phyloP scores from a whole-genome alignment of 2,797 vertebrate species.

The Microctenopoma stevenorrisi region DNA sequence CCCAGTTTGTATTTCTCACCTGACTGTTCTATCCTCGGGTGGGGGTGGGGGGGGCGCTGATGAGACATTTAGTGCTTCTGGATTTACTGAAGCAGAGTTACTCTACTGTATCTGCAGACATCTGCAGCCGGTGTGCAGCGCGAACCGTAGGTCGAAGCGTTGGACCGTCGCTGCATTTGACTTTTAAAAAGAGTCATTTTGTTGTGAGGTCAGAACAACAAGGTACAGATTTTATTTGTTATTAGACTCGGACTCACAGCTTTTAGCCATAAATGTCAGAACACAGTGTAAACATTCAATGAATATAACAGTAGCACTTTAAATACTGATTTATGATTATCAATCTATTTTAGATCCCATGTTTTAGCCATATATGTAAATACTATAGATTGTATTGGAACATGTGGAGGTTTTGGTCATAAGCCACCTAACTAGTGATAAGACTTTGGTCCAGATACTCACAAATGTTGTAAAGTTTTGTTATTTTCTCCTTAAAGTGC shows the following conservation, averaged over 20 bases:
- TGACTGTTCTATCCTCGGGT: constrained; percentile 12
- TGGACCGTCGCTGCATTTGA: too few relatives aligned
- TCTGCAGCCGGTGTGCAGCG: not conserved
- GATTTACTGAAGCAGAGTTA: constrained; percentile 6
- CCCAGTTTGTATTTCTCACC: constrained; percentile 8
- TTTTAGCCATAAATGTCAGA: not conserved
- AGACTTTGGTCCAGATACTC: not conserved
- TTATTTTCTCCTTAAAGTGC: constrained; percentile 8
- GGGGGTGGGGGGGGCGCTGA: not conserved
- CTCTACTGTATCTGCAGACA: not conserved
- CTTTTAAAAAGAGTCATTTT: too few relatives aligned
- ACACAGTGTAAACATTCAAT: not conserved
- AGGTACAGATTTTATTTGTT: too few relatives aligned
- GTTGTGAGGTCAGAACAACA: too few relatives aligned
- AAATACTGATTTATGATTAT: not conserved
- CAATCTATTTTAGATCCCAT: not conserved
- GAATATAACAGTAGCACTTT: not conserved
- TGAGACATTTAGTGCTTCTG: constrained; percentile 12
- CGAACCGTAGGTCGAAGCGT: not conserved
- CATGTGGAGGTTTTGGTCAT: not conserved
- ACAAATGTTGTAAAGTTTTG: not conserved
- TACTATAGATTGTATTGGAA: not conserved
- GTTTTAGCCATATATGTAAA: not conserved
- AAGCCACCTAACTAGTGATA: not conserved
- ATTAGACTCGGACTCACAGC: too few relatives aligned